Evolutionary conservation across 1,140 invertebrate genomes (phyloP).

Genomic region (Drosophila ohnishii): DNA sequence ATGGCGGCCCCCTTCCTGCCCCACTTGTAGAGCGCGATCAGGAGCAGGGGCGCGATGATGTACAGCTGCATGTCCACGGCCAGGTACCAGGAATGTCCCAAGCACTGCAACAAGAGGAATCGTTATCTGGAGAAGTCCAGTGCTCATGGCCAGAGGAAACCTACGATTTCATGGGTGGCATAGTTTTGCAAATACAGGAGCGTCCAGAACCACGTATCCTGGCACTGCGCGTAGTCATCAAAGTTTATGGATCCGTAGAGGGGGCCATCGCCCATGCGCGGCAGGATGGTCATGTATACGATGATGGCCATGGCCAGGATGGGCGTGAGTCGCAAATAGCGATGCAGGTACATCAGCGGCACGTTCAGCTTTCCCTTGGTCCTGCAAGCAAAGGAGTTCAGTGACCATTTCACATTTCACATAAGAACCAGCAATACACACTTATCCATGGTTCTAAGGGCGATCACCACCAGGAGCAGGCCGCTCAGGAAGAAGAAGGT

Average conservation of each 20-base stretch:
- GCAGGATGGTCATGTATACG: constrained; percentile 52
- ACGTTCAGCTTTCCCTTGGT: constrained; percentile 64
- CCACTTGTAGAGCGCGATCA: constrained; percentile 87
- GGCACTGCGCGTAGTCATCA: constrained; percentile 35
- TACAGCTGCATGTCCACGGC: constrained; percentile 94
- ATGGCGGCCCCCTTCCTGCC: constrained; percentile 60
- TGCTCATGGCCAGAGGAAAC: background rate
- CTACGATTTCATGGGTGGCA: constrained; percentile 38
- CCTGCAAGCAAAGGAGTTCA: constrained; percentile 9
- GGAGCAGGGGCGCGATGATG: constrained; percentile 88
- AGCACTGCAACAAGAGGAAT: constrained; percentile 86
- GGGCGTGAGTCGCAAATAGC: constrained; percentile 70
- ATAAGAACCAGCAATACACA: constrained; percentile 75
- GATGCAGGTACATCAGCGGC: constrained; percentile 72
- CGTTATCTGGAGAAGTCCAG: background rate
- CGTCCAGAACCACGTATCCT: constrained; percentile 52
- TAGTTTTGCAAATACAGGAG: constrained; percentile 68
- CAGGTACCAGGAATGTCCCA: constrained; percentile 94
- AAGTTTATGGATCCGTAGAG: constrained; percentile 59
- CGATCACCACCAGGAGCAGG: constrained; percentile 86
- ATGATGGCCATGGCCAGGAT: constrained; percentile 55
- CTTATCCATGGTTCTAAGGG: constrained; percentile 86
- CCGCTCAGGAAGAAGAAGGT: constrained; percentile 94
- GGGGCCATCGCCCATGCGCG: constrained; percentile 54
- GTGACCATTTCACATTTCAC: no score